Conservation (phyloP, 2,797 vertebrate genomes). For the Pipistrellus kuhlii region DNA sequence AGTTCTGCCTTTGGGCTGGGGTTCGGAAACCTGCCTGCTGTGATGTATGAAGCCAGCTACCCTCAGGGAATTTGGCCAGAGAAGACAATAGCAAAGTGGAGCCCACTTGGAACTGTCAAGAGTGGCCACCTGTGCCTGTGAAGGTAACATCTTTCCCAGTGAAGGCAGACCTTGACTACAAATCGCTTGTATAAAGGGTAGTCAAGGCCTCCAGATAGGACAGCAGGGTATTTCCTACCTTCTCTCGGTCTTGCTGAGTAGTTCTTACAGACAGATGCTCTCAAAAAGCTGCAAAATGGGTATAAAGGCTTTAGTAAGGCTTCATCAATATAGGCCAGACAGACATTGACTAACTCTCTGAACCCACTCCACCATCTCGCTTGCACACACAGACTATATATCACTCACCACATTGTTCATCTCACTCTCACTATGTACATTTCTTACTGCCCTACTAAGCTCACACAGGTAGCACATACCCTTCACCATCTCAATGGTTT, state of each 20-base stretch:
- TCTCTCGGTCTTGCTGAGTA: neutral
- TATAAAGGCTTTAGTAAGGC: neutral
- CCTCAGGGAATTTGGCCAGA: neutral
- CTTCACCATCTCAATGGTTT: neutral
- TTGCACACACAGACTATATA: neutral
- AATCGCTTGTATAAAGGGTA: neutral
- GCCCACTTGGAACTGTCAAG: neutral
- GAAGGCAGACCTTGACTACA: neutral
- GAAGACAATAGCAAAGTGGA: neutral
- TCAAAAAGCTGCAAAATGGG: neutral
- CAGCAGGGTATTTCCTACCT: neutral
- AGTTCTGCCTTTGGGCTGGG: conserved; percentile 25
- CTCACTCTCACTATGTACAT: neutral
- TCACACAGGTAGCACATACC: neutral
- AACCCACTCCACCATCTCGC: neutral
- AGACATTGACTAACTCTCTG: neutral
- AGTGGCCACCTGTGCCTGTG: neutral
- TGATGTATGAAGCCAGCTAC: conserved; percentile 67
- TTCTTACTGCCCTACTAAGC: neutral
- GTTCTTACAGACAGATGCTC: neutral
- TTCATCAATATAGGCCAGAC: neutral
- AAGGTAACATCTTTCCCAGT: neutral
- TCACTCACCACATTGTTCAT: neutral
- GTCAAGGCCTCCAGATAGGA: neutral
- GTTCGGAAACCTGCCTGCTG: conserved; percentile 60